Evolutionary conservation across 2,888 invertebrate species (phyloP).

Genomic region (Charanyca ferruginea): DNA sequence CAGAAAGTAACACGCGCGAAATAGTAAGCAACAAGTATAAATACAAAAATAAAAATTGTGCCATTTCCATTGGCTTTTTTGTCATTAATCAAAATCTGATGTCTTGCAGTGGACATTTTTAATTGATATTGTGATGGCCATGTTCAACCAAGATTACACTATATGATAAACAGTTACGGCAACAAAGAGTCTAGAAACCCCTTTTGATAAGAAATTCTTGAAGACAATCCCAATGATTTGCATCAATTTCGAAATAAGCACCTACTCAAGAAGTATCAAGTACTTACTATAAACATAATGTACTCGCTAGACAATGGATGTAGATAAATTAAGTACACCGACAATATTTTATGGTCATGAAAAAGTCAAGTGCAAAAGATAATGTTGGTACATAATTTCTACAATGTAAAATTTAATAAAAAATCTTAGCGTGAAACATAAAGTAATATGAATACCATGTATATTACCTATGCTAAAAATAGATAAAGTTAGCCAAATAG

Average conservation of each 20-base stretch:
- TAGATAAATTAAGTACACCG: conserved; percentile 7
- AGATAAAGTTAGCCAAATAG: neutral
- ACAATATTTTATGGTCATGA: conserved; percentile 22
- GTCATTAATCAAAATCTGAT: too few species aligned
- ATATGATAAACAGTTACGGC: conserved; percentile 8
- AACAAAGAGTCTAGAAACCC: conserved; percentile 1
- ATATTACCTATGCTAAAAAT: neutral
- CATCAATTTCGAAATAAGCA: neutral
- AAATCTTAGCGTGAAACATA: neutral
- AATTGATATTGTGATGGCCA: too few species aligned
- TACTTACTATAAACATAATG: conserved; percentile 23
- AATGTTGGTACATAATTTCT: neutral
- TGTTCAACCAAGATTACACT: too few species aligned
- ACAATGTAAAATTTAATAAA: conserved; percentile 3
- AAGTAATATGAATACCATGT: neutral
- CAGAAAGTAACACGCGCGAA: too few species aligned
- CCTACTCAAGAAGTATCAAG: conserved; percentile 26
- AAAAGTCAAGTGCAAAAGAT: conserved; percentile 3
- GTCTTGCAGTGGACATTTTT: too few species aligned
- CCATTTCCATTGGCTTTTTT: too few species aligned
- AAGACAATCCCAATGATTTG: conserved; percentile 12
- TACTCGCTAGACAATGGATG: conserved; percentile 22
- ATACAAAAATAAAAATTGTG: too few species aligned
- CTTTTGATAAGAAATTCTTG: conserved; percentile 6
- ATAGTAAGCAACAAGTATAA: too few species aligned